These are phyloP conservation scores for Spongilla lacustris DNA, from an alignment of 37 sponge, comb jelly and placozoan genomes.

Conservation along the genomic window DNA sequence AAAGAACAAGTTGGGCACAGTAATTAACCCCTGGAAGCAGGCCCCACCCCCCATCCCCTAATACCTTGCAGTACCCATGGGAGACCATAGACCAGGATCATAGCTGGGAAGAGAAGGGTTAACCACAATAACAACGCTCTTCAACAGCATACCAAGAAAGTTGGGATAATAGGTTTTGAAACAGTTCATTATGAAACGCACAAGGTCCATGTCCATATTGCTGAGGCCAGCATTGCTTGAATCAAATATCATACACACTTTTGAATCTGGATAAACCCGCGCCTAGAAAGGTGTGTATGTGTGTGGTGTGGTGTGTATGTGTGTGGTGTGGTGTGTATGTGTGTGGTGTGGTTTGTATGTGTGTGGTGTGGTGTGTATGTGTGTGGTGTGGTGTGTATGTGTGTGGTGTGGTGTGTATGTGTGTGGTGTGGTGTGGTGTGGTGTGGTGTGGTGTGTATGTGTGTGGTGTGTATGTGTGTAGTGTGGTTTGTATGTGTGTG, in stretches of 20 bases:
- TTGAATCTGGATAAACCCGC: constrained; percentile 35
- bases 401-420: not conserved
- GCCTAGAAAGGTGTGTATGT: constrained; percentile 12
- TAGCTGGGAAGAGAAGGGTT: constrained; percentile 10
- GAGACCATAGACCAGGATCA: constrained; percentile 77
- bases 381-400: not conserved
- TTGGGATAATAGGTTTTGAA: constrained; percentile 85
- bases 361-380: not conserved
- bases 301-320: not conserved
- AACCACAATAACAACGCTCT: not conserved
- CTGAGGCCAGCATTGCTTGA: constrained; percentile 71
- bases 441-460: not conserved
- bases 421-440: not conserved
- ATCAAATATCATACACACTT: constrained; percentile 79
- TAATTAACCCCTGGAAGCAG: not conserved
- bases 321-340: not conserved
- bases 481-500: not conserved
- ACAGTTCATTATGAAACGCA: constrained; percentile 72
- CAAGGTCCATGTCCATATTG: constrained; percentile 84
- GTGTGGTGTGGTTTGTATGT: not conserved
- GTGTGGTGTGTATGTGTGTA: not conserved
- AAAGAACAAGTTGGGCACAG: not conserved
- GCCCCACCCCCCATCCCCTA: not conserved
- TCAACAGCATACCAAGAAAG: constrained; percentile 41
- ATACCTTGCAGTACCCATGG: constrained; percentile 90